Evolutionary conservation across 2,797 vertebrate species (phyloP).

Genomic region (Halcyon leucocephala): DNA sequence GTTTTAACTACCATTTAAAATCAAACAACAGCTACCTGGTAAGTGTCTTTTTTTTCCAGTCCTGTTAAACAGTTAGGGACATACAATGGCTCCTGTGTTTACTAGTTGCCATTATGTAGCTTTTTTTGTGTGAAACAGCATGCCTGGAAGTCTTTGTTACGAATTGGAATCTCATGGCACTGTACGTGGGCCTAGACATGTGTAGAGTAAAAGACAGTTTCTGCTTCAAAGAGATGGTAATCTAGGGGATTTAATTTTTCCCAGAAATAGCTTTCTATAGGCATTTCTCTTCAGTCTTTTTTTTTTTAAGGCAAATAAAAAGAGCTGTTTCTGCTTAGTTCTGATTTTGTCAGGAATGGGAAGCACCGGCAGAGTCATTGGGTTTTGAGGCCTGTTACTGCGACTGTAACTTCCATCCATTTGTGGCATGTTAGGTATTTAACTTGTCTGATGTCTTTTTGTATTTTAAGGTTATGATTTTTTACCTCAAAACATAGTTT

Average conservation of each 20-base stretch:
- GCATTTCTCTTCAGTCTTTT: not conserved
- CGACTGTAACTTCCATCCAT: not conserved
- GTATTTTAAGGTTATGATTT: not conserved
- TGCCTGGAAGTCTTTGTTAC: not conserved
- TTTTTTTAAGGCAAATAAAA: not conserved
- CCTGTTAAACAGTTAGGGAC: not conserved
- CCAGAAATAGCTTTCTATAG: constrained; percentile 47
- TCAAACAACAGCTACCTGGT: not conserved
- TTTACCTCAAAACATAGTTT: not conserved
- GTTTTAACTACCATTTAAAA: not conserved
- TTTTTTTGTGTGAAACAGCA: not conserved
- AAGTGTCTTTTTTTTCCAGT: not conserved
- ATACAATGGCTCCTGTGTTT: not conserved
- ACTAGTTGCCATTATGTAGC: not conserved
- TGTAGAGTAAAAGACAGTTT: constrained; percentile 15
- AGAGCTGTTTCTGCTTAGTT: constrained; percentile 48
- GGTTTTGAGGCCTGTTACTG: not conserved
- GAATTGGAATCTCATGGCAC: not conserved
- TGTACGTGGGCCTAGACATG: not conserved
- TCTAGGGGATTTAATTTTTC: constrained; percentile 48
- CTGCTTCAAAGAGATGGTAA: constrained; percentile 63
- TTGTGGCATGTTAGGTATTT: not conserved
- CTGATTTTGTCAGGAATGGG: not conserved
- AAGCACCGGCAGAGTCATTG: not conserved
- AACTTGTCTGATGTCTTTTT: not conserved